Base-by-base conservation (phyloP, 2,888 invertebrate genomes). In the Sesia bembeciformis region DNA sequence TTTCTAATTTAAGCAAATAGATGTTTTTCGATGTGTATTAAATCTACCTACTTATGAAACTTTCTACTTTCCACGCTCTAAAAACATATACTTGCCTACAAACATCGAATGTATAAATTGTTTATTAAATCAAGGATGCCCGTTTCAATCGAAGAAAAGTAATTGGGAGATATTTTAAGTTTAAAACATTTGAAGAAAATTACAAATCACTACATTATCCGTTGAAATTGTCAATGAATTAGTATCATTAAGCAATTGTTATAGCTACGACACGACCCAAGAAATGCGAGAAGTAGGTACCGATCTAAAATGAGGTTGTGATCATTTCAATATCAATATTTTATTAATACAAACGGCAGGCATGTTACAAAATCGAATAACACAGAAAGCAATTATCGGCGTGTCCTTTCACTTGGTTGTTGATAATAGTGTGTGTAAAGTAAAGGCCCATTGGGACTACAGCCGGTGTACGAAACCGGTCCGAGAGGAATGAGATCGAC, bases 51-150 rank as follows among this genome's bases (percentile, higher is more conserved):
- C 83, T 84, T 87, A 81, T 75, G 70, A 70, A 81, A 87, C 88
- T 88, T 87, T 88, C 88, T 87, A 87, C 87, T 86, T 86, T 87
- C 86, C 87, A 85, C 84, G 87, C 87, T 88, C 88, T 84, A 86
- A 87, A 88, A 86, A 85, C 83, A 80, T 81, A 84, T 80, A 80
- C 83, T 2, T 23, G 23, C 23, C 23, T 23, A 23, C 23, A 84
- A 78, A 79, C 82, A 84, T 80, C 75, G 74, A 23, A 23, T 2
- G 23, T 23, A 23, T 23, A 23, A 23, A 23, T 23, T 23, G 23
- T 23, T 23, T 23, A 23, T 23, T 23, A 23, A 23, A 23, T 76
- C 79, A 81, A 80, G 76, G 76, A 81, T 76, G 78, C 72, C 69
- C 77, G 74, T 78, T 77, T 78, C 73, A 78, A 74, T 68, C 64